Conservation (phyloP, 2,113 vertebrate species). For the Forbesichthys agassizii region DNA sequence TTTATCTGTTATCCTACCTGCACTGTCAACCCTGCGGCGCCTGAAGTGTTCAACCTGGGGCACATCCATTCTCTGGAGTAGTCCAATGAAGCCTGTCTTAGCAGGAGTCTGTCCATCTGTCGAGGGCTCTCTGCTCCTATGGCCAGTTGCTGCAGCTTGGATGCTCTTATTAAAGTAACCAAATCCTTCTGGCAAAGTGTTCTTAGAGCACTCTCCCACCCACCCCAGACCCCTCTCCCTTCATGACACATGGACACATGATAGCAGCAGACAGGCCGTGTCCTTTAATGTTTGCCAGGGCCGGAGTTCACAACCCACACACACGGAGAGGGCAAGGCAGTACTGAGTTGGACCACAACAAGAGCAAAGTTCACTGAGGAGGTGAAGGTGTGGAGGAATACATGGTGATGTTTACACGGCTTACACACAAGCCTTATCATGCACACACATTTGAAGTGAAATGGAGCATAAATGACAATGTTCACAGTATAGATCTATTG, state of each 20-base stretch:
- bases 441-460: neutral
- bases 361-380: conserved; percentile 60
- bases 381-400: neutral
- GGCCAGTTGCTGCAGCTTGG: conserved; percentile 4
- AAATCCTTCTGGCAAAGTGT: conserved; percentile 38
- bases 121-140: conserved; percentile 11
- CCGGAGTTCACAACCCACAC: conserved; percentile 63
- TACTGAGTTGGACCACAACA: conserved; percentile 16
- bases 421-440: neutral
- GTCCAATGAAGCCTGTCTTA: conserved; percentile 6
- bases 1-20: conserved; percentile 60
- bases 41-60: conserved; percentile 47
- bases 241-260: conserved; percentile 62
- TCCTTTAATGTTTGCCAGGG: conserved; percentile 72
- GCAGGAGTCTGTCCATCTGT: conserved; percentile 11
- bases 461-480: neutral
- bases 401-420: conserved; percentile 1
- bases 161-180: conserved; percentile 58
- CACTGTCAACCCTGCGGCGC: conserved; percentile 62
- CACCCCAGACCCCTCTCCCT: conserved; percentile 15
- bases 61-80: conserved; percentile 53
- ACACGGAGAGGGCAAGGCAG: conserved; percentile 15
- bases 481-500: conserved; percentile 4
- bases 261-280: conserved; percentile 64
- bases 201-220: conserved; percentile 21